Evolutionary conservation across 92 coral and sea anemone genomes (phyloP).

Genomic region (Siderastrea radians): DNA sequence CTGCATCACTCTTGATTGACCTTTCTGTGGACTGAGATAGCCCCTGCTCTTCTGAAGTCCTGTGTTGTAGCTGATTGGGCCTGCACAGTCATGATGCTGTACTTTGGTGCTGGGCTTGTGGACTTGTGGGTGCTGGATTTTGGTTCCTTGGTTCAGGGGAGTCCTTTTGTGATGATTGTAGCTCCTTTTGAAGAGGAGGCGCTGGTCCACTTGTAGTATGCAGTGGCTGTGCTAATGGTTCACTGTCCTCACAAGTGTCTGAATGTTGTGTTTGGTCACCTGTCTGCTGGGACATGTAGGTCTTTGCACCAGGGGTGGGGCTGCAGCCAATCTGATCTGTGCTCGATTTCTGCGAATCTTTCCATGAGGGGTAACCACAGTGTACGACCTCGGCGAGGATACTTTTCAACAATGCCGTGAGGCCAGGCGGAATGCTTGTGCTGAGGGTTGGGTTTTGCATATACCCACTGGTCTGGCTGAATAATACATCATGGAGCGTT

Average conservation of each 20-base stretch:
- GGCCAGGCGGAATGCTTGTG: constrained; percentile 67
- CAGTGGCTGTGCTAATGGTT: too few species aligned
- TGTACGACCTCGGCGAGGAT: constrained; percentile 47
- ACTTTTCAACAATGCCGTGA: constrained; percentile 17
- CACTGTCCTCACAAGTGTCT: background rate
- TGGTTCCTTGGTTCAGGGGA: too few species aligned
- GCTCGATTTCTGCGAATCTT: constrained; percentile 10
- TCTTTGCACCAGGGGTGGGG: constrained; percentile 36
- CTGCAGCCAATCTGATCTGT: constrained; percentile 38
- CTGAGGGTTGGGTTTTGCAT: constrained; percentile 64
- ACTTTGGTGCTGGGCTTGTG: too few species aligned
- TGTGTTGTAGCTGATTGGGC: too few species aligned
- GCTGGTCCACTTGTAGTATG: too few species aligned
- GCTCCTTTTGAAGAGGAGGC: too few species aligned
- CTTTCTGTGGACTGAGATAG: too few species aligned
- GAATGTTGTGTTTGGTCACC: background rate
- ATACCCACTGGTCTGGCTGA: constrained; percentile 59
- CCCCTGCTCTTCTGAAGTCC: too few species aligned
- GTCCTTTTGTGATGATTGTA: too few species aligned
- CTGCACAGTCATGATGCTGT: too few species aligned
- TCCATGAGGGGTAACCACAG: constrained; percentile 41
- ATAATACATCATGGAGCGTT: background rate
- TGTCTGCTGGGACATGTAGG: constrained; percentile 13
- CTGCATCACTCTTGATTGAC: too few species aligned
- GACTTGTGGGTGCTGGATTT: too few species aligned